Conservation (phyloP, 2,113 vertebrate species). For the Pseudonaja textilis region DNA sequence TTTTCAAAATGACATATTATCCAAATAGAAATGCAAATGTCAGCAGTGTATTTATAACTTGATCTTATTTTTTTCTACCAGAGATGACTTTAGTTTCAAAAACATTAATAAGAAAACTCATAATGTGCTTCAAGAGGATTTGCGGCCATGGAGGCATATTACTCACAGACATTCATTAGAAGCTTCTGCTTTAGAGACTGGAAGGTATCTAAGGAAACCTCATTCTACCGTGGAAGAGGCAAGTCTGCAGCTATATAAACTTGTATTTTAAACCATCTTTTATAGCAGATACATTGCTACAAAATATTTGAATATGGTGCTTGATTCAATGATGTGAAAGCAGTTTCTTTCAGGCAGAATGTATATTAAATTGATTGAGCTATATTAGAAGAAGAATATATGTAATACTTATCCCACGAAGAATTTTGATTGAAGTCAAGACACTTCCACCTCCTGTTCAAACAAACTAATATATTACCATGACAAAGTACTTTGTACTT, state of each 20-base stretch:
- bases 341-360: background rate
- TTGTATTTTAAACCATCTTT: background rate
- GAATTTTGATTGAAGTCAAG: background rate
- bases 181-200: slow-evolving; percentile 14
- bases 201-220: slow-evolving; percentile 55
- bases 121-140: slow-evolving; percentile 35
- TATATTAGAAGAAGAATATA: background rate
- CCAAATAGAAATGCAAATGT: background rate
- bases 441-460: background rate
- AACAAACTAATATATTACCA: background rate
- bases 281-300: background rate
- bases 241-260: background rate
- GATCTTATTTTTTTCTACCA: slow-evolving; percentile 29
- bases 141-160: slow-evolving; percentile 25
- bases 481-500: background rate
- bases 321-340: background rate
- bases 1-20: background rate
- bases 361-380: background rate
- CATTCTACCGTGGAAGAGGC: slow-evolving; percentile 65
- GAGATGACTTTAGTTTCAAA: slow-evolving; percentile 44
- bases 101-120: slow-evolving; percentile 26
- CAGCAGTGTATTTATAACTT: slow-evolving; percentile 12
- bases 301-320: background rate
- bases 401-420: background rate
- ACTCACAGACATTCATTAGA: slow-evolving; percentile 40